Evolutionary conservation across 2,113 vertebrate species (phyloP), one percentile per base, ranked within the genome.

Genomic region (Dromas ardeola): DNA sequence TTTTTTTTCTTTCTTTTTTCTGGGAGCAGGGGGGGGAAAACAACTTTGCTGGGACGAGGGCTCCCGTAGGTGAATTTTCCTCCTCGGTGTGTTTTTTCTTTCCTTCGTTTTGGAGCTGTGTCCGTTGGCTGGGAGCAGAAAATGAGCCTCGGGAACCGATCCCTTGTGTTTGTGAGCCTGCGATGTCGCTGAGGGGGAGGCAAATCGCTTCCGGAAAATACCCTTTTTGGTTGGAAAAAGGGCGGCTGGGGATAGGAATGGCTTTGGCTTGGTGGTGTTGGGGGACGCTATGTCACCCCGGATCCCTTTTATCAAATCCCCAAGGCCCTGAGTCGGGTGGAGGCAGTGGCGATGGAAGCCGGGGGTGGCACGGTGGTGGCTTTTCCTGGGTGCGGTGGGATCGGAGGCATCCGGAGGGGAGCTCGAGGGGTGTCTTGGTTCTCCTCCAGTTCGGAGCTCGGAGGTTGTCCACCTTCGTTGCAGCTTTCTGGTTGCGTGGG

Each of bases 401-500:
- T 32, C 5, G 3, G 55, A 16, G 34, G 10, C 8, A 4, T 20
- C 16, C 0, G 3, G 11, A 15, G 7, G 23, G 4, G 5, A 18
- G 13, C 27, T 58, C 1, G 1, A 27, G 17, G 42, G 3, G 7
- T 50, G 55, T 42, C 15, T 32, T 15, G 45, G 7, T 15, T 61
- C 17, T 21, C n/a, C 63, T 52, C 18, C 23, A 2, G 0, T n/a
- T 43, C 15, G 77, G 52, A 42, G 40, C n/a, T 38, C 0, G 5
- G 25, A 10, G 81, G 25, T 22, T 71, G 22, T 18, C 12, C 0
- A 0, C 13, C 21, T 40, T 59, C 4, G 13, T 6, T 2, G 2
- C 19, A 5, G 67, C 13, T 62, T 61, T 63, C 27, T 20, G 62
- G 40, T 18, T 32, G 32, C 0, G 5, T 43, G 81, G 43, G 11